Base-by-base conservation (phyloP, 2,888 invertebrate species). In the Perizoma affinitatum region DNA sequence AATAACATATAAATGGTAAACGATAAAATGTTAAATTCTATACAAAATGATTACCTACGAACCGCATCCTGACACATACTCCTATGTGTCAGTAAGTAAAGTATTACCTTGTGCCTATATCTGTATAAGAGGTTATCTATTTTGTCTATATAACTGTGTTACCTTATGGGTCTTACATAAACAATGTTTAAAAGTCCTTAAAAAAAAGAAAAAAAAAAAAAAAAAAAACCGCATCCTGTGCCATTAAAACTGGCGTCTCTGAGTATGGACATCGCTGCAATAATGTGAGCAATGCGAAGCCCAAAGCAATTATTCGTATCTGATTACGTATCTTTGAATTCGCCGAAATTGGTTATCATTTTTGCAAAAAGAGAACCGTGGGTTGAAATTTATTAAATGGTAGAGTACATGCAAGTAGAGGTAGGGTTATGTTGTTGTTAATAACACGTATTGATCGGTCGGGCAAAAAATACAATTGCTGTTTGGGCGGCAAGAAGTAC, bases 381-480 rank as follows among this genome's bases (percentile, higher is more conserved):
- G 22, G 38, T 36, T 35, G 10, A 10, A 10, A 42, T 43, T 38
- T 44, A 45, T 38, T 53, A 35, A 10, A 49, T 52, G 8, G 38
- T 33, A 54, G 44, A 36, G 58, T 40, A 40, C 40, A 8, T 7
- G 40, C 7, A 8, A 40, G 11, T 47, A 38, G 51, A 54, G 63
- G 56, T 47, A 46, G 53, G 53, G 44, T 50, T 49, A 49, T 57
- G 61, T 65, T 63, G 56, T 58, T 40, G 63, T 59, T 49, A 65
- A 62, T 63, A 64, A 58, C 57, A 58, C 57, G 57, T 53, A 60
- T 64, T 9, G 59, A 62, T 54, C 38, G 58, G 56, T 42, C 51
- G 53, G 53, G 65, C 63, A 76, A 75, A 71, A 65, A 61, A 66
- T 75, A 78, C 75, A 73, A 78, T 79, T 71, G 72, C 65, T 77